These are phyloP conservation scores for Amaurobius ferox DNA, from an alignment of 2,888 invertebrate species.

Conservation along the genomic window DNA sequence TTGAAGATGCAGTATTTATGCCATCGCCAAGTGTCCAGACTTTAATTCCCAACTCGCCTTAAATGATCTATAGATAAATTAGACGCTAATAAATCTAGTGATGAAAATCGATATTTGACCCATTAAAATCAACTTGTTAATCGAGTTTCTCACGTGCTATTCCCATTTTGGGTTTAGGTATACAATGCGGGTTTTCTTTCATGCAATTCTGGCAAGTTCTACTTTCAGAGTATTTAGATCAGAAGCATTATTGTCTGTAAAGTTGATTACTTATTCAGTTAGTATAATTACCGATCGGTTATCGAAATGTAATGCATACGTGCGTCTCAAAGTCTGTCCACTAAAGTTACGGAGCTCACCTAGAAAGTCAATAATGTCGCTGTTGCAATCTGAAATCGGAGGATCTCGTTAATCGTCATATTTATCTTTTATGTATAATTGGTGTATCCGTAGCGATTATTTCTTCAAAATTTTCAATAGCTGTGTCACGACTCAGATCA, in stretches of 20 bases:
- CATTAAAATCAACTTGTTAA: not conserved
- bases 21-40: not conserved
- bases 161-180: not conserved
- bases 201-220: not conserved
- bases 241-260: not conserved
- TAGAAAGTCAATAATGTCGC: too few relatives aligned
- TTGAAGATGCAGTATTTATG: not conserved
- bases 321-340: too few relatives aligned
- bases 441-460: too few relatives aligned
- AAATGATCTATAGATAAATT: not conserved
- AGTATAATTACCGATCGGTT: too few relatives aligned
- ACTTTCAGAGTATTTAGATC: not conserved
- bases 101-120: not conserved
- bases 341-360: too few relatives aligned
- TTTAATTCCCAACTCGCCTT: not conserved
- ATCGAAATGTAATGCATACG: too few relatives aligned
- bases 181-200: not conserved
- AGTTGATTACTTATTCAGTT: too few relatives aligned
- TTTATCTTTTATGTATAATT: too few relatives aligned
- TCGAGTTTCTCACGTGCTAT: not conserved
- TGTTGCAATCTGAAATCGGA: too few relatives aligned
- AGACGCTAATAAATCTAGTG: not conserved
- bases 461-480: too few relatives aligned
- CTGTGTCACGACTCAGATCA: too few relatives aligned
- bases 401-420: too few relatives aligned